Evolutionary conservation across 2,888 invertebrate genomes (phyloP), one percentile per base, ranked within the genome.

Genomic region (Phymatocera aterrima): DNA sequence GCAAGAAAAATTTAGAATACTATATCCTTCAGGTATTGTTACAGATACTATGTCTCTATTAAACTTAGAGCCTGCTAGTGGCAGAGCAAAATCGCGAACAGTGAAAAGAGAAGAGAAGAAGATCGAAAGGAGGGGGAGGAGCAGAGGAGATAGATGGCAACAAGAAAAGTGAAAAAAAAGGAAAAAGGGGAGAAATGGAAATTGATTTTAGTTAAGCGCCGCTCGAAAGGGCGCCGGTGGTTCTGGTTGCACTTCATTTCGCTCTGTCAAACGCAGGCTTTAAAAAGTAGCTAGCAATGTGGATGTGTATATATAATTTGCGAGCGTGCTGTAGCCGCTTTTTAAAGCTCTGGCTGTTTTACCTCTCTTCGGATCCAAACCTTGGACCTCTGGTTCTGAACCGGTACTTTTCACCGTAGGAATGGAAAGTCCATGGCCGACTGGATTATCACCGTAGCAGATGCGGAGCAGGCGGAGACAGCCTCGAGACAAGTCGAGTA

Each of bases 141-240:
- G 51, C 3, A 18, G n/a, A 4, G 37, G 34, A 57, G 54, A 57
- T 40, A 75, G 34, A 57, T 75, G 74, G 57, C 54, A 54, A 77
- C 54, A 21, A 37, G 24, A 68, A 68, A 54, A 15, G 54, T 57
- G 24, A 21, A 75, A 37, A 57, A 51, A 54, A 51, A 3, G 24
- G 4, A 75, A 54, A 57, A 40, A 10, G 40, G 68, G 40, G 37
- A 24, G 54, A 68, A 78, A 78, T 78, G 68, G 78, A 78, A 78
- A 78, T 78, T 78, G 78, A 78, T 78, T 68, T 68, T 68, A 68
- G 54, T 78, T 68, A 78, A 68, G 51, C 65, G 78, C 24, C 48
- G 68, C 40, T 65, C 28, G 68, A 40, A 68, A 54, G 31, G 78
- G 78, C 74, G 57, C 34, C 72, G 37, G 61, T 43, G 31, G 34